Evolutionary conservation across 1,140 invertebrate species (phyloP).

Genomic region (Pogonognathellus flavescens): DNA sequence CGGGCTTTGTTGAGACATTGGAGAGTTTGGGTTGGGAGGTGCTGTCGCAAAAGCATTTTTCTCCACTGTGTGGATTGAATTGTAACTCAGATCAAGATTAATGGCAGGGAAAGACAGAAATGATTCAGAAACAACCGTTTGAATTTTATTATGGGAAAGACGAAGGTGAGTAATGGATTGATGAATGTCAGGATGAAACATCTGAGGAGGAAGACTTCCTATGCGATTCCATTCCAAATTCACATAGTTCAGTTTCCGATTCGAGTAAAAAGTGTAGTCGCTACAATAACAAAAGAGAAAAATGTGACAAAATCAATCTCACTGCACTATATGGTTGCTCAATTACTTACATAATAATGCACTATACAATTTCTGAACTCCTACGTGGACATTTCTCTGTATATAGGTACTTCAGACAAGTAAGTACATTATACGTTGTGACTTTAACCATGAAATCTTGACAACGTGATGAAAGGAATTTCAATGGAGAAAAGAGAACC

Average conservation of each 20-base stretch:
- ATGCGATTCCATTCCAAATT: conserved; percentile 89
- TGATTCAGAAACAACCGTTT: conserved; percentile 73
- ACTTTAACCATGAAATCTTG: conserved; percentile 20
- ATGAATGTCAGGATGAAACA: conserved; percentile 80
- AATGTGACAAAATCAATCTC: not conserved
- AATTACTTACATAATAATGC: not conserved
- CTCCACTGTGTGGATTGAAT: conserved; percentile 61
- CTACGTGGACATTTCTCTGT: not conserved
- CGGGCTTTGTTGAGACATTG: not conserved
- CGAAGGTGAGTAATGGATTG: conserved; percentile 82
- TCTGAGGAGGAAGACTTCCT: conserved; percentile 74
- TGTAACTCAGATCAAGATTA: conserved; percentile 65
- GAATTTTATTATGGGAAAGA: conserved; percentile 82
- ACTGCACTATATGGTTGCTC: conserved; percentile 19
- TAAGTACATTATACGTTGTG: not conserved
- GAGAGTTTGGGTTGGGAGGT: conserved; percentile 12
- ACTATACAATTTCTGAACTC: not conserved
- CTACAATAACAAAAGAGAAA: conserved; percentile 56
- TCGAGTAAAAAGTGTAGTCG: conserved; percentile 66
- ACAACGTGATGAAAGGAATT: conserved; percentile 25
- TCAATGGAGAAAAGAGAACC: not conserved
- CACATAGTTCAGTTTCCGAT: conserved; percentile 81
- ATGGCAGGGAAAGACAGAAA: conserved; percentile 71
- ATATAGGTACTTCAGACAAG: conserved; percentile 7
- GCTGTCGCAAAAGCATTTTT: conserved; percentile 59